phyloP scores from a whole-genome alignment of 2,888 invertebrate species.

The Drosophila mimetica region DNA sequence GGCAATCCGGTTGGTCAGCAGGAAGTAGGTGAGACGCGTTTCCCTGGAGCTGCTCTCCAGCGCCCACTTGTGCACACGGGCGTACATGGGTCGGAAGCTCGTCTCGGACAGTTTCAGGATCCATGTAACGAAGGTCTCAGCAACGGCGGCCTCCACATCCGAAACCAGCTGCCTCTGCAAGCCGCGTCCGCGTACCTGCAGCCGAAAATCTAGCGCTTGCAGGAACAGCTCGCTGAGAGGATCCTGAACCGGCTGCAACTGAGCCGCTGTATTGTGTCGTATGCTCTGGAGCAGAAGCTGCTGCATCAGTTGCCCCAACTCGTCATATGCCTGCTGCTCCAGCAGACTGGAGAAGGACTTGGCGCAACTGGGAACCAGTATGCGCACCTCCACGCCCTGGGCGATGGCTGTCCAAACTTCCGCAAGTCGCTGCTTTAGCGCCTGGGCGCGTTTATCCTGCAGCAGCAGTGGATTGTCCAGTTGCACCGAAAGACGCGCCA shows the following conservation, averaged over 20 bases:
- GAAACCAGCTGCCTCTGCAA: slow-evolving; percentile 85
- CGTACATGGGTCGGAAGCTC: slow-evolving; percentile 94
- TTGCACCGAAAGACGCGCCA: slow-evolving; percentile 85
- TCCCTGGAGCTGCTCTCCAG: slow-evolving; percentile 84
- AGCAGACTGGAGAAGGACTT: slow-evolving; percentile 88
- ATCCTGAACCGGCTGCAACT: slow-evolving; percentile 88
- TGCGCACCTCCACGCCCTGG: slow-evolving; percentile 88
- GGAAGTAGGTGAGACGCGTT: slow-evolving; percentile 89
- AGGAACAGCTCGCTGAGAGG: slow-evolving; percentile 91
- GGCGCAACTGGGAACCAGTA: slow-evolving; percentile 90
- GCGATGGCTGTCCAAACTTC: slow-evolving; percentile 89
- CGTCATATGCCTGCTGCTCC: slow-evolving; percentile 86
- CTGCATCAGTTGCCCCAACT: slow-evolving; percentile 89
- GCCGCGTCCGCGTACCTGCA: slow-evolving; percentile 84
- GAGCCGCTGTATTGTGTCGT: slow-evolving; percentile 86
- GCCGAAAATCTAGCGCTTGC: slow-evolving; percentile 88
- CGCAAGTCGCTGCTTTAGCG: slow-evolving; percentile 86
- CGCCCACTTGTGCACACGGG: slow-evolving; percentile 95
- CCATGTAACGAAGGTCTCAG: slow-evolving; percentile 91
- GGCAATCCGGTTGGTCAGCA: slow-evolving; percentile 91
- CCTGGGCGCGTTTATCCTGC: slow-evolving; percentile 85
- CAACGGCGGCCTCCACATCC: slow-evolving; percentile 89
- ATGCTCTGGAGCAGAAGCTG: slow-evolving; percentile 90
- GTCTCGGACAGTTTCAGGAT: slow-evolving; percentile 95
- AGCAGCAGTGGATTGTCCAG: slow-evolving; percentile 58